Evolutionary conservation across 1,140 invertebrate genomes (phyloP).

Genomic region (Procambarus clarkii): DNA sequence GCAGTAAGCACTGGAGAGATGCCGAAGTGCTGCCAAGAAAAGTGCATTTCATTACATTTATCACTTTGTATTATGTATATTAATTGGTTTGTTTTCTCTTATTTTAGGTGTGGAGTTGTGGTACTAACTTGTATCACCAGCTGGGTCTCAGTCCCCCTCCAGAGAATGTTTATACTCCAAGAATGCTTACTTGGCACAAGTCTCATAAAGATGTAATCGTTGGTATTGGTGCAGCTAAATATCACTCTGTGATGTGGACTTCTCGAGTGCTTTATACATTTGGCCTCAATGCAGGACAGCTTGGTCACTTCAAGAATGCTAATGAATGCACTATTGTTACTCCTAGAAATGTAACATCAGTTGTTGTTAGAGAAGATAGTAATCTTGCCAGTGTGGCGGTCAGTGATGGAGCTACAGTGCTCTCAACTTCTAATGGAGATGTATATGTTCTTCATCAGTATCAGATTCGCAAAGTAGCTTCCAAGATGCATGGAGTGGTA

Average conservation of each 20-base stretch:
- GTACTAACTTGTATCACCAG: constrained; percentile 81
- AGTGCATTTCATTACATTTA: too few species aligned
- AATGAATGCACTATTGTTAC: constrained; percentile 71
- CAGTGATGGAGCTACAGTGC: constrained; percentile 83
- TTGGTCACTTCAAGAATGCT: constrained; percentile 78
- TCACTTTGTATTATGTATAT: background rate
- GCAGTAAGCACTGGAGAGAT: too few species aligned
- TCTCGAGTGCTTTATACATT: constrained; percentile 80
- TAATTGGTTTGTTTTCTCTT: background rate
- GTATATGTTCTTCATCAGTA: constrained; percentile 85
- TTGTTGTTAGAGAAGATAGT: constrained; percentile 72
- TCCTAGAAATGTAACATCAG: constrained; percentile 77
- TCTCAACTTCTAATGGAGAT: constrained; percentile 82
- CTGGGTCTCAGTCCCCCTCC: constrained; percentile 80
- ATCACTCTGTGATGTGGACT: constrained; percentile 84
- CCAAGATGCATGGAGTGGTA: constrained; percentile 78
- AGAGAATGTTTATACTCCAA: constrained; percentile 78
- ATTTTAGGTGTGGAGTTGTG: constrained; percentile 81
- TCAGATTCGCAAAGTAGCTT: constrained; percentile 82
- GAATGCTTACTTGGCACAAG: constrained; percentile 74
- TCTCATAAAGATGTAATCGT: constrained; percentile 73
- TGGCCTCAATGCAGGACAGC: constrained; percentile 85
- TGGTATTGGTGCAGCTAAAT: constrained; percentile 80
- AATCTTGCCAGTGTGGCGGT: constrained; percentile 78
- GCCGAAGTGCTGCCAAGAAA: too few species aligned